Conservation (phyloP, 2,888 invertebrate genomes). For the Arenicola marina region DNA sequence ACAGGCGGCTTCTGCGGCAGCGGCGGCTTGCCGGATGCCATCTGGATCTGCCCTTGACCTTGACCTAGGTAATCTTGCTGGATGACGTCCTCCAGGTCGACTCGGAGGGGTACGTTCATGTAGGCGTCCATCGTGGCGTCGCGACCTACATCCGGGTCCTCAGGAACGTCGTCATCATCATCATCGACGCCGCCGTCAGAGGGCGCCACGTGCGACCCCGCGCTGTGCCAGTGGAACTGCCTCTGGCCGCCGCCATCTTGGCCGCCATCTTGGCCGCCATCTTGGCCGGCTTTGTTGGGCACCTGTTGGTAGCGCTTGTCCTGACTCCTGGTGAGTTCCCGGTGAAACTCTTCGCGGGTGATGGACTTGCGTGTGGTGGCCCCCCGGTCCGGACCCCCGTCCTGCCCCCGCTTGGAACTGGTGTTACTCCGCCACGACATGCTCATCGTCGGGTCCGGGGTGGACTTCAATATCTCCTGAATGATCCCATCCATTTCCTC, state of each 20-base stretch:
- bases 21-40: neutral
- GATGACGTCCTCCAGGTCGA: neutral
- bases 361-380: slow-evolving; percentile 1
- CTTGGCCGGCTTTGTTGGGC: slow-evolving; percentile 27
- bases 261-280: no score
- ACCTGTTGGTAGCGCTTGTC: slow-evolving; percentile 19
- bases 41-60: neutral
- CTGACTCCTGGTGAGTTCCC: slow-evolving; percentile 12
- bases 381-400: neutral
- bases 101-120: slow-evolving; percentile 38
- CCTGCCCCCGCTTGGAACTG: neutral
- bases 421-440: slow-evolving; percentile 11
- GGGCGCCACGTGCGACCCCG: neutral
- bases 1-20: slow-evolving; percentile 20
- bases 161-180: neutral
- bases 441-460: slow-evolving; percentile 25
- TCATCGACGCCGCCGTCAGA: no score
- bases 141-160: slow-evolving; percentile 30
- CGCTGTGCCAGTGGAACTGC: no score
- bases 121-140: slow-evolving; percentile 45
- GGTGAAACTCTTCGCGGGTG: slow-evolving; percentile 8
- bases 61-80: neutral
- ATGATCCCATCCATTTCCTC: slow-evolving; percentile 45
- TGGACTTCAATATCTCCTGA: slow-evolving; percentile 48
- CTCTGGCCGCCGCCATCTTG: no score